These are phyloP conservation scores for Machaerirhynchus nigripectus DNA, from an alignment of 2,113 vertebrate genomes.

Conservation along the genomic window DNA sequence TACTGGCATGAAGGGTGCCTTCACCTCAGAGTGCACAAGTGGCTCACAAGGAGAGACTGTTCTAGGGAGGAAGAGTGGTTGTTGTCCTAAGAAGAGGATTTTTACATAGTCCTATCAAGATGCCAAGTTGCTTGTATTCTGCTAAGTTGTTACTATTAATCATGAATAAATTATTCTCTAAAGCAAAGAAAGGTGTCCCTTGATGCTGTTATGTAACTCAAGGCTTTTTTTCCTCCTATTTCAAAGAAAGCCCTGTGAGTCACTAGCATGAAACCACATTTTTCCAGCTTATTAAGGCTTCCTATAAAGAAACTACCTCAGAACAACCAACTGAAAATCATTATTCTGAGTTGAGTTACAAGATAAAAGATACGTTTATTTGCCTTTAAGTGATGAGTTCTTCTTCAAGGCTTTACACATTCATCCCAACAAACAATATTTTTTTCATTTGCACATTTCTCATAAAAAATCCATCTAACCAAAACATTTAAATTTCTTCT, in stretches of 20 bases:
- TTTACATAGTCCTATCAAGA: background rate
- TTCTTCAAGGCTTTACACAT: background rate
- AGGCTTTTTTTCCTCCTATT: background rate
- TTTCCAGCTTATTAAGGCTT: background rate
- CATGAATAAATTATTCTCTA: background rate
- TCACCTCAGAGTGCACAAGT: background rate
- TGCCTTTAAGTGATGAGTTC: background rate
- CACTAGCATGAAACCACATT: background rate
- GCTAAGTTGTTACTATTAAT: background rate
- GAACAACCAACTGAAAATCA: background rate
- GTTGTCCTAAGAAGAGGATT: background rate
- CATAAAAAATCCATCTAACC: background rate
- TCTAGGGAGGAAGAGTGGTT: background rate
- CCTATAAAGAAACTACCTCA: background rate
- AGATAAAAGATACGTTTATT: background rate
- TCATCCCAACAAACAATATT: background rate
- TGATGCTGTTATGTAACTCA: background rate
- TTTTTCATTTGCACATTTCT: background rate
- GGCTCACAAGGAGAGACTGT: background rate
- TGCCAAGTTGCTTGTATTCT: background rate
- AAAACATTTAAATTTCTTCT: background rate
- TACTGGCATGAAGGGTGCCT: background rate
- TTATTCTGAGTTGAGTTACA: background rate
- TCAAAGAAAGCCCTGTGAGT: background rate
- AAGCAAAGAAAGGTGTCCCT: background rate